Evolutionary conservation across 2,797 vertebrate genomes (phyloP).

Genomic region (Scomberomorus guttatus): DNA sequence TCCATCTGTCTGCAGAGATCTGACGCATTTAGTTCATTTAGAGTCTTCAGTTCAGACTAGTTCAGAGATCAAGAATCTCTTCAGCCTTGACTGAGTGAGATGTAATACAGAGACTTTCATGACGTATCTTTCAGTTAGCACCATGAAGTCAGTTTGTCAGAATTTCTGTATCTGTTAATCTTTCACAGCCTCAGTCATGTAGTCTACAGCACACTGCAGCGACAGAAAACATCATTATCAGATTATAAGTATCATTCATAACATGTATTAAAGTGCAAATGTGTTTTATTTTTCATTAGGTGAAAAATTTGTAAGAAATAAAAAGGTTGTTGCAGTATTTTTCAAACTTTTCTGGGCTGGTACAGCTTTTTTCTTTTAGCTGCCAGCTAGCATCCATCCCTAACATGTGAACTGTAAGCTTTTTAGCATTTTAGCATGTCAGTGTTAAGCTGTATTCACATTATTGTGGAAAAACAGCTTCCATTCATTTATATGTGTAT

Average conservation of each 20-base stretch:
- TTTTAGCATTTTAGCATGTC: no score
- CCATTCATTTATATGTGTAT: no score
- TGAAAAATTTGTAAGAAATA: no score
- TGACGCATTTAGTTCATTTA: not conserved
- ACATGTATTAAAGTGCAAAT: no score
- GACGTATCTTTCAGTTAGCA: no score
- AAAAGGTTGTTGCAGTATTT: no score
- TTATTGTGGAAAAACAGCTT: no score
- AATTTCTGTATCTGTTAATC: not conserved
- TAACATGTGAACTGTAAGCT: no score
- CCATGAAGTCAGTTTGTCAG: not conserved
- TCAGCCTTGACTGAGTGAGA: not conserved
- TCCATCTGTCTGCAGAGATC: slow-evolving; percentile 32
- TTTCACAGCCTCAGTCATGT: not conserved
- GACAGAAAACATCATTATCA: not conserved
- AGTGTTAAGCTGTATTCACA: no score
- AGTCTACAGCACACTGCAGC: not conserved
- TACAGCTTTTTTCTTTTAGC: not conserved
- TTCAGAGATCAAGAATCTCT: not conserved
- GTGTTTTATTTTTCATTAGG: no score
- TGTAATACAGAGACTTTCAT: not conserved
- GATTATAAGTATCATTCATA: no score
- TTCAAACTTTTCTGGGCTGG: not conserved
- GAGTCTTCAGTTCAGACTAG: not conserved
- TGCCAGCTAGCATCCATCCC: no score